phyloP scores from a whole-genome alignment of 1,140 invertebrate genomes.

The Piezodorus guildinii region DNA sequence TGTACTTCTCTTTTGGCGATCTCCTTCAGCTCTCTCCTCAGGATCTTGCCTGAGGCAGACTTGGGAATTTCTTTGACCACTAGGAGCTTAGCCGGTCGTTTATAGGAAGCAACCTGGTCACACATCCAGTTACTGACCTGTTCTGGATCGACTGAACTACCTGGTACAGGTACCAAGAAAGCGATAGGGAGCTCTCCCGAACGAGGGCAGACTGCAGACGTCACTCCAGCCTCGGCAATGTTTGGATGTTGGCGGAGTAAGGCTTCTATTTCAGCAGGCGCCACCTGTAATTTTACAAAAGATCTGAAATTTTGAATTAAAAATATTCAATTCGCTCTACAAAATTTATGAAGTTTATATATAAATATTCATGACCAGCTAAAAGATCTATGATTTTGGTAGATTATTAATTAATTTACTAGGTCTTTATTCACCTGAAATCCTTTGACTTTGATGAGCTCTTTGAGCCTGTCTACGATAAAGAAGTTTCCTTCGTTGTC shows the following conservation, averaged over 20 bases:
- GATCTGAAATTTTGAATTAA: not conserved
- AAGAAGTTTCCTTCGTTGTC: conserved; percentile 56
- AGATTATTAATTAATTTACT: too few relatives aligned
- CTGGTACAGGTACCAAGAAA: conserved; percentile 44
- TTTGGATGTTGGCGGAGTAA: conserved; percentile 51
- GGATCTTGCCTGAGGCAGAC: conserved; percentile 59
- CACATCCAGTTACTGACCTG: conserved; percentile 46
- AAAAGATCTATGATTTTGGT: too few relatives aligned
- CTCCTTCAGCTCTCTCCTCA: conserved; percentile 45
- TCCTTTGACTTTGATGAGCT: conserved; percentile 69
- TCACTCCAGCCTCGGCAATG: conserved; percentile 56
- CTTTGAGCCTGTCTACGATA: conserved; percentile 65
- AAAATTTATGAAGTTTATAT: too few relatives aligned
- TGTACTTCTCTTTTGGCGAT: not conserved
- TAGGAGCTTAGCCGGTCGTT: conserved; percentile 52
- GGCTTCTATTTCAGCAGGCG: conserved; percentile 58
- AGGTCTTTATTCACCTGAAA: conserved; percentile 47
- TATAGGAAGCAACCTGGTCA: conserved; percentile 51
- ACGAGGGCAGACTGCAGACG: conserved; percentile 50
- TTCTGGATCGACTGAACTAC: conserved; percentile 33
- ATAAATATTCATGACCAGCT: too few relatives aligned
- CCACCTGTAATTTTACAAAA: conserved; percentile 34
- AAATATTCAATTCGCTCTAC: too few relatives aligned
- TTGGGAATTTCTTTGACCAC: conserved; percentile 60
- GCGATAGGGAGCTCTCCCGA: conserved; percentile 52